Percentiles rank a stretch among this genome's conserved stretches.
Conservation (phyloP, 2,888 invertebrate species). For the Nomada fabriciana region DNA sequence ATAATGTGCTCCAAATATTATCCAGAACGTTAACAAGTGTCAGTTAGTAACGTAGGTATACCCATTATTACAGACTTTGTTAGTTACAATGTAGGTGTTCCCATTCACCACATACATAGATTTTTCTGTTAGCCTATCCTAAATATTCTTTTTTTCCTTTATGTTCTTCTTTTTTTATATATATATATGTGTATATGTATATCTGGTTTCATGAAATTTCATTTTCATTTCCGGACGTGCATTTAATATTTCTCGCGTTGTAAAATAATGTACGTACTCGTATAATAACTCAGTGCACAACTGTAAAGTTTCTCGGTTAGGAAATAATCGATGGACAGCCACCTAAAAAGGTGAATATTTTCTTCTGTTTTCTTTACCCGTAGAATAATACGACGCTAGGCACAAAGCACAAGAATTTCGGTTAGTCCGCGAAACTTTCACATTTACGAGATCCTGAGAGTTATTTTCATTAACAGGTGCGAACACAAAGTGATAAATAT, state of each 20-base stretch:
- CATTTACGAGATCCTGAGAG: background rate
- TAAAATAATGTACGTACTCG: background rate
- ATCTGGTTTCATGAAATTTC: background rate
- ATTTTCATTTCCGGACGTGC: too few relatives aligned
- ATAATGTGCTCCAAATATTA: constrained; percentile 23
- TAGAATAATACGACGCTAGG: background rate
- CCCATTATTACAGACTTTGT: constrained; percentile 47
- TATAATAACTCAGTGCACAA: too few relatives aligned
- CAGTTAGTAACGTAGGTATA: constrained; percentile 40
- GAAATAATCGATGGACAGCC: background rate
- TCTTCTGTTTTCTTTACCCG: background rate
- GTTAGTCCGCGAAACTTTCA: background rate
- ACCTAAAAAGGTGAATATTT: background rate
- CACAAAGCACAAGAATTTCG: background rate
- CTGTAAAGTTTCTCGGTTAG: too few relatives aligned
- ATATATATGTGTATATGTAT: background rate
- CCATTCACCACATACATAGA: constrained; percentile 73
- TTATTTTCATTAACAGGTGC: background rate
- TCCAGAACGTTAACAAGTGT: constrained; percentile 20
- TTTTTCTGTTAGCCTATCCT: constrained; percentile 32
- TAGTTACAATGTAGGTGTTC: constrained; percentile 62
- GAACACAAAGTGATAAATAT: background rate
- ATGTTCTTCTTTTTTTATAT: background rate
- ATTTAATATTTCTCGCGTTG: background rate
- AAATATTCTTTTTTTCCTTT: background rate